Percentiles rank a stretch among this genome's conserved stretches.
These are phyloP conservation scores for Ophion slaviceki DNA, from an alignment of 2,888 invertebrate genomes.

Conservation along the genomic window DNA sequence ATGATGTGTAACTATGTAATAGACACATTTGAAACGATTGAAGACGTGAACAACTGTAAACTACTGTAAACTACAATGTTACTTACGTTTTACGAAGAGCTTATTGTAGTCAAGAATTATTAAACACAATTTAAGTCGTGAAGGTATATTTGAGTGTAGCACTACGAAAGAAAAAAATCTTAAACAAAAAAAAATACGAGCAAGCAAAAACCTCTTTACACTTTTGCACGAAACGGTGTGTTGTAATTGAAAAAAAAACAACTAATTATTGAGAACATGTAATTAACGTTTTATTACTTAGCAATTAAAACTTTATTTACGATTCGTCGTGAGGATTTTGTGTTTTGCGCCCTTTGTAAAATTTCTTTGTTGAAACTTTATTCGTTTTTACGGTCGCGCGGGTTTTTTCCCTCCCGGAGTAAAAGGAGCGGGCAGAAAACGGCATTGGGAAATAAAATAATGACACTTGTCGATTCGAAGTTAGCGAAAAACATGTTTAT, in stretches of 20 bases:
- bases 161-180: slow-evolving; percentile 72
- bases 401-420: slow-evolving; percentile 2
- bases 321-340: slow-evolving; percentile 78
- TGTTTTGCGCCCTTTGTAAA: slow-evolving; percentile 74
- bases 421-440: background rate
- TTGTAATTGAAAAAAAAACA: slow-evolving; percentile 79
- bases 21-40: slow-evolving; percentile 77
- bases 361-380: background rate
- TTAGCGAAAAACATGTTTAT: background rate
- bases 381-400: slow-evolving; percentile 12
- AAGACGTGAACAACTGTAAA: slow-evolving; percentile 81
- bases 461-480: background rate
- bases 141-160: slow-evolving; percentile 82
- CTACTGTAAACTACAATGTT: slow-evolving; percentile 84
- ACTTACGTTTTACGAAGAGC: slow-evolving; percentile 84
- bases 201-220: slow-evolving; percentile 81
- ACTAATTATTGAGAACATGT: slow-evolving; percentile 76
- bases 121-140: slow-evolving; percentile 80
- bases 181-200: slow-evolving; percentile 66
- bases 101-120: slow-evolving; percentile 83
- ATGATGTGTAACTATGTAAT: slow-evolving; percentile 78
- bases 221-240: slow-evolving; percentile 83
- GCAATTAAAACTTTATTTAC: slow-evolving; percentile 82
- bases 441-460: slow-evolving; percentile 2
- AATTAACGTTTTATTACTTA: slow-evolving; percentile 83